phyloP scores from a whole-genome alignment of 2,797 vertebrate species.

The Phrynocephalus forsythii region DNA sequence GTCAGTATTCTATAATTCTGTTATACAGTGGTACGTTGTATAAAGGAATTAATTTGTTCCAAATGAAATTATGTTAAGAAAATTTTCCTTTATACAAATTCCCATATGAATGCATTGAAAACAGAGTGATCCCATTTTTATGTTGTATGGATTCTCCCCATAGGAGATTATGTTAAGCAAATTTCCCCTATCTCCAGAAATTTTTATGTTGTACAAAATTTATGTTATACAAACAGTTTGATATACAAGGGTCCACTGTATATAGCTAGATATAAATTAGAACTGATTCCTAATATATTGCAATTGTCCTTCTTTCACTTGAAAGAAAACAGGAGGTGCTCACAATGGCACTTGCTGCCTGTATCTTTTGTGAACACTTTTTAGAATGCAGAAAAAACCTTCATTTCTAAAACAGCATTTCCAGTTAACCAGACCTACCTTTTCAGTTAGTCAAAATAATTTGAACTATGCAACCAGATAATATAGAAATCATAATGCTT shows the following conservation, averaged over 20 bases:
- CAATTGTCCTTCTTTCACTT: not conserved
- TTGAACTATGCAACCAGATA: not conserved
- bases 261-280: slow-evolving; percentile 3
- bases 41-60: no score
- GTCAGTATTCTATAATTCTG: no score
- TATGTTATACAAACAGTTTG: no score
- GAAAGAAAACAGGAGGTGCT: not conserved
- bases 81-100: no score
- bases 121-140: no score
- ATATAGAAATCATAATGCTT: not conserved
- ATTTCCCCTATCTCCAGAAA: no score
- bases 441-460: not conserved
- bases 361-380: not conserved
- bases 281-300: slow-evolving; percentile 13
- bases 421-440: not conserved
- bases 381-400: not conserved
- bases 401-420: not conserved
- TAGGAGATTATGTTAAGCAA: no score
- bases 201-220: no score
- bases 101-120: no score
- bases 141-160: no score
- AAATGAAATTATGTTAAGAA: no score
- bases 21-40: no score
- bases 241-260: not conserved
- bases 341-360: not conserved